Percentiles rank a stretch among this genome's conserved stretches.
Conservation (phyloP, 53 echinoderm and acorn worm species). For the Henricia sp. region DNA sequence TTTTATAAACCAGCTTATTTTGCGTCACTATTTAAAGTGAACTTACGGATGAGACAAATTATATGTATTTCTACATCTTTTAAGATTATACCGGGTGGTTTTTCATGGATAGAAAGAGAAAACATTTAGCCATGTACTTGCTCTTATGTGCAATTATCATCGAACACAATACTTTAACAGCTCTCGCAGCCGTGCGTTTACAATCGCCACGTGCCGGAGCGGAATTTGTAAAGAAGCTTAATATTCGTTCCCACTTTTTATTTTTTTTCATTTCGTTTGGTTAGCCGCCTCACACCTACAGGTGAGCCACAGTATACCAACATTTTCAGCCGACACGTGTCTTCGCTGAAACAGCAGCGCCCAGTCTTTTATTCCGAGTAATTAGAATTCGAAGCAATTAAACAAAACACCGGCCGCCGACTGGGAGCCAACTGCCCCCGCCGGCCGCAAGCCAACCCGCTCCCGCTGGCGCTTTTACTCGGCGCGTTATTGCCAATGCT, state of each 20-base stretch:
- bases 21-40: too few relatives aligned
- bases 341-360: slow-evolving; percentile 17
- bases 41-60: too few relatives aligned
- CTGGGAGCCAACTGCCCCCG: background rate
- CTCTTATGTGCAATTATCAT: too few relatives aligned
- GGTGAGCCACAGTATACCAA: slow-evolving; percentile 15
- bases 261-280: background rate
- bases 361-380: slow-evolving; percentile 45
- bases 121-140: too few relatives aligned
- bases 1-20: too few relatives aligned
- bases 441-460: slow-evolving; percentile 38
- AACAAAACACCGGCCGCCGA: slow-evolving; percentile 45
- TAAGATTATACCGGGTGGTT: too few relatives aligned
- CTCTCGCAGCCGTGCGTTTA: too few relatives aligned
- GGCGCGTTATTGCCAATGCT: background rate
- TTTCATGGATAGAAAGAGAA: too few relatives aligned
- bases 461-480: slow-evolving; percentile 9
- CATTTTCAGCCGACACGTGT: slow-evolving; percentile 28
- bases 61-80: too few relatives aligned
- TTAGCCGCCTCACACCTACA: slow-evolving; percentile 17
- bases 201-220: background rate
- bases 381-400: slow-evolving; percentile 61
- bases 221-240: background rate
- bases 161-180: too few relatives aligned
- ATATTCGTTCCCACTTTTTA: background rate